A percentile compares a stretch with the other conserved stretches of the same genome.
phyloP scores from a whole-genome alignment of 1,140 invertebrate genomes.

The Ptiloglossa arizonensis region DNA sequence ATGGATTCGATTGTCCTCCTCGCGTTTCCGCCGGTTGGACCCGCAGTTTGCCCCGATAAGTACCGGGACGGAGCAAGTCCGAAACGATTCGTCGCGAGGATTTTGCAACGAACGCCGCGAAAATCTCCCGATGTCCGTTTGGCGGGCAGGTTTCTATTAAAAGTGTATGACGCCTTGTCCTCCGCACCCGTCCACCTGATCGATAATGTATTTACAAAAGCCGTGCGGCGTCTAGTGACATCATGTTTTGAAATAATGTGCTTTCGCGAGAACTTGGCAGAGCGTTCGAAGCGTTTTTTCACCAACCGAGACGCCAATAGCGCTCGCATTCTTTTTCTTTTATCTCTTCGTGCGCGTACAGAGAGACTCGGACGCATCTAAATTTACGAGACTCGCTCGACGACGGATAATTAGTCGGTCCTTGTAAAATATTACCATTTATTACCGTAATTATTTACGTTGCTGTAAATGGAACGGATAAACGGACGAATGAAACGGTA shows the following conservation, averaged over 20 bases:
- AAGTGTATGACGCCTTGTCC: conserved; percentile 49
- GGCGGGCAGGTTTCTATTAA: conserved; percentile 39
- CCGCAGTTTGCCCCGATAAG: background rate
- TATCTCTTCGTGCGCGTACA: background rate
- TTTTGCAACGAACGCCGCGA: conserved; percentile 39
- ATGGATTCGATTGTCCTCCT: background rate
- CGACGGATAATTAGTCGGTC: too few species aligned
- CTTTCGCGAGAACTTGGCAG: conserved; percentile 55
- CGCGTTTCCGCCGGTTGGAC: background rate
- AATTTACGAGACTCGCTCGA: too few species aligned
- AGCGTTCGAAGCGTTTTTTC: conserved; percentile 17
- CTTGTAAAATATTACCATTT: too few species aligned
- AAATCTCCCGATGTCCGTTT: background rate
- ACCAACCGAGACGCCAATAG: conserved; percentile 48
- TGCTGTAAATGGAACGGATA: too few species aligned
- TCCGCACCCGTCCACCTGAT: conserved; percentile 44
- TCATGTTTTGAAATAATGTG: conserved; percentile 66
- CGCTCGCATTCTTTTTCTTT: background rate
- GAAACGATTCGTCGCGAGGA: background rate
- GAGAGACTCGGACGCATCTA: too few species aligned
- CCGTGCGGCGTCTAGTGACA: conserved; percentile 54
- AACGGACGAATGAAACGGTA: background rate
- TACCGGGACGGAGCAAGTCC: background rate
- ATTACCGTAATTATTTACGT: background rate
- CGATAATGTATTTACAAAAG: conserved; percentile 55